phyloP scores from a whole-genome alignment of 2,888 invertebrate species.

The Cyaniris semiargus region DNA sequence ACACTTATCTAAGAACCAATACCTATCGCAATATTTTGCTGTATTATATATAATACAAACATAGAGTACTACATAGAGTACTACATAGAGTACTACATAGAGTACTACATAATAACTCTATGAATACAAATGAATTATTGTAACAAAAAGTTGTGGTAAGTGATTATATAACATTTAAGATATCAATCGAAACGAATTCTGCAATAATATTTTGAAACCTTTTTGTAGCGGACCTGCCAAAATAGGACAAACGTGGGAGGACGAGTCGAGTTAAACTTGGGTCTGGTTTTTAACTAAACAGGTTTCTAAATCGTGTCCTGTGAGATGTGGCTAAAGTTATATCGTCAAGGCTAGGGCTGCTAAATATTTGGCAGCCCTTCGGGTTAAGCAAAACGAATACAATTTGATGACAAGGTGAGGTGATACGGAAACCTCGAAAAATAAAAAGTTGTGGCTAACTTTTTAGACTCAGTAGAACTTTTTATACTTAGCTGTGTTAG shows the following conservation, averaged over 20 bases:
- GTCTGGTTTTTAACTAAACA: conserved; percentile 53
- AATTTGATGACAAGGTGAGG: neutral
- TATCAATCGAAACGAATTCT: neutral
- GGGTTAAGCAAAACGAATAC: neutral
- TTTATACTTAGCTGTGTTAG: too few relatives aligned
- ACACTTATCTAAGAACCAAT: neutral
- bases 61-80: too few relatives aligned
- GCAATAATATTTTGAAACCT: neutral
- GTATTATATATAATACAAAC: too few relatives aligned
- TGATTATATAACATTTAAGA: neutral
- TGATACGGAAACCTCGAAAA: neutral
- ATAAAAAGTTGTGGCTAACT: neutral
- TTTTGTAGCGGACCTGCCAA: neutral
- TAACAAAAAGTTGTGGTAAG: neutral
- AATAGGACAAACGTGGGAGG: conserved; percentile 46
- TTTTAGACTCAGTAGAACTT: too few relatives aligned
- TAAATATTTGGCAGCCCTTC: neutral
- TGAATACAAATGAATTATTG: neutral
- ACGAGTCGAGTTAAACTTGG: conserved; percentile 42
- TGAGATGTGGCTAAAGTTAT: conserved; percentile 21
- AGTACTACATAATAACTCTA: too few relatives aligned
- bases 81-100: too few relatives aligned
- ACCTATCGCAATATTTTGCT: neutral
- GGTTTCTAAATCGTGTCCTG: conserved; percentile 54
- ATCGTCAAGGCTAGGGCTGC: neutral